These are phyloP conservation scores for Stomatorhinus ivindoensis DNA, from an alignment of 2,113 vertebrate species.

Conservation along the genomic window DNA sequence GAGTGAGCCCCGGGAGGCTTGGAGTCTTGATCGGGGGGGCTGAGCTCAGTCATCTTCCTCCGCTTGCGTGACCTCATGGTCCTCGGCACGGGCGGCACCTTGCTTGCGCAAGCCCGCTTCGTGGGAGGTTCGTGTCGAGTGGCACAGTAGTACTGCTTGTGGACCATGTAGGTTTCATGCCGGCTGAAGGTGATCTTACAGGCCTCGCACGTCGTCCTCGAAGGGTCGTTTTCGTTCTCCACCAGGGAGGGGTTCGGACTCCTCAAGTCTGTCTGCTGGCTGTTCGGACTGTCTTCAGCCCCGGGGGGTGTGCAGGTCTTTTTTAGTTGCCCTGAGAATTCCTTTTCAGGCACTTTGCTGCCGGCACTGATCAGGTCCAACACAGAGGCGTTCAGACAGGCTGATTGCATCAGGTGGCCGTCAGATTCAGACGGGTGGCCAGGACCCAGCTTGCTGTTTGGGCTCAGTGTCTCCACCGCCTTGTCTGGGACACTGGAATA, in stretches of 20 bases:
- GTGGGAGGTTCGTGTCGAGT: constrained; percentile 74
- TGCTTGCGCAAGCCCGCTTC: constrained; percentile 67
- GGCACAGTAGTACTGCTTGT: constrained; percentile 84
- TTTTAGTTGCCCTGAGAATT: constrained; percentile 61
- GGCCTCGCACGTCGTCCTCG: constrained; percentile 75
- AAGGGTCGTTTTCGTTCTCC: constrained; percentile 66
- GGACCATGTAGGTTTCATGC: constrained; percentile 76
- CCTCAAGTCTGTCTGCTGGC: constrained; percentile 64
- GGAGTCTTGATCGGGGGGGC: constrained; percentile 66
- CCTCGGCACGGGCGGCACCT: constrained; percentile 76
- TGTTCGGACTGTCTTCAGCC: constrained; percentile 65
- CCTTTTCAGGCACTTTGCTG: constrained; percentile 68
- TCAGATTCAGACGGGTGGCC: constrained; percentile 64
- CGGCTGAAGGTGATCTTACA: constrained; percentile 85
- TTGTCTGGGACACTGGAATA: constrained; percentile 69
- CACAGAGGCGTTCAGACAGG: constrained; percentile 65
- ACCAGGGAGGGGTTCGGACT: constrained; percentile 50
- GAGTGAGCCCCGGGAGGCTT: constrained; percentile 59
- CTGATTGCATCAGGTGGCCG: constrained; percentile 61
- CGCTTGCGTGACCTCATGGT: constrained; percentile 76
- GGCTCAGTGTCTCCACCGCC: constrained; percentile 65
- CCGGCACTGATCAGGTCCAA: constrained; percentile 65
- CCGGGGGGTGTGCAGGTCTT: constrained; percentile 56
- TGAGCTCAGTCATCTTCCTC: constrained; percentile 81
- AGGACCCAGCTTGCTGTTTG: constrained; percentile 56